A percentile compares a stretch with the other conserved stretches of the same genome.
These are phyloP conservation scores for Caenorhabditis plicata DNA, from an alignment of 2,888 invertebrate species.

Conservation along the genomic window DNA sequence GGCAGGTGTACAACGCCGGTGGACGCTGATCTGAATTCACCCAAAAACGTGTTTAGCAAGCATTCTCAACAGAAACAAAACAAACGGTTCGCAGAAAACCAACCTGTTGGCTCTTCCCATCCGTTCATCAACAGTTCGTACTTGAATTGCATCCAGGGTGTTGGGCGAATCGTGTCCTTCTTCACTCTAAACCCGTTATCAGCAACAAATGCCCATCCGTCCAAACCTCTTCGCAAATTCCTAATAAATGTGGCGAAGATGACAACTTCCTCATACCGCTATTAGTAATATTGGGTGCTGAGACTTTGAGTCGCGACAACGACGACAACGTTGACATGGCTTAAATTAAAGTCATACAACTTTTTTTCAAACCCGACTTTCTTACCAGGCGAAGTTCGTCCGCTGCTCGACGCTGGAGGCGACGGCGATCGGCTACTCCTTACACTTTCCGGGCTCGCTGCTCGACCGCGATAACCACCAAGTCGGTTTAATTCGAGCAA, in stretches of 20 bases:
- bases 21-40: constrained; percentile 34
- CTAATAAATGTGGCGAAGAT: constrained; percentile 63
- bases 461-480: constrained; percentile 46
- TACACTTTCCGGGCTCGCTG: constrained; percentile 60
- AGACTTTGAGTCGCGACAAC: constrained; percentile 54
- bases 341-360: constrained; percentile 1
- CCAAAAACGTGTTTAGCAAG: no score
- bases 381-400: constrained; percentile 46
- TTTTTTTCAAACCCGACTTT: background rate
- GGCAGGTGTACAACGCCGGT: constrained; percentile 41
- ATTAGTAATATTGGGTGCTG: constrained; percentile 36
- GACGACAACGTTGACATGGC: constrained; percentile 40
- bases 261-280: constrained; percentile 64
- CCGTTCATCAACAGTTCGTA: constrained; percentile 14
- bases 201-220: constrained; percentile 1
- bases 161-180: constrained; percentile 17
- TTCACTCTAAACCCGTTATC: constrained; percentile 11
- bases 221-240: constrained; percentile 33
- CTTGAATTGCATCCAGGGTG: constrained; percentile 7
- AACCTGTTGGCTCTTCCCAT: constrained; percentile 21
- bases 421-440: constrained; percentile 60
- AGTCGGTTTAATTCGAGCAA: constrained; percentile 59
- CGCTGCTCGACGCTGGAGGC: constrained; percentile 57
- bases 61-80: no score
- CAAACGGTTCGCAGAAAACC: background rate